A percentile compares a stretch with the other conserved stretches of the same genome.
phyloP scores from a whole-genome alignment of 1,140 invertebrate genomes.

The Cydia splendana region DNA sequence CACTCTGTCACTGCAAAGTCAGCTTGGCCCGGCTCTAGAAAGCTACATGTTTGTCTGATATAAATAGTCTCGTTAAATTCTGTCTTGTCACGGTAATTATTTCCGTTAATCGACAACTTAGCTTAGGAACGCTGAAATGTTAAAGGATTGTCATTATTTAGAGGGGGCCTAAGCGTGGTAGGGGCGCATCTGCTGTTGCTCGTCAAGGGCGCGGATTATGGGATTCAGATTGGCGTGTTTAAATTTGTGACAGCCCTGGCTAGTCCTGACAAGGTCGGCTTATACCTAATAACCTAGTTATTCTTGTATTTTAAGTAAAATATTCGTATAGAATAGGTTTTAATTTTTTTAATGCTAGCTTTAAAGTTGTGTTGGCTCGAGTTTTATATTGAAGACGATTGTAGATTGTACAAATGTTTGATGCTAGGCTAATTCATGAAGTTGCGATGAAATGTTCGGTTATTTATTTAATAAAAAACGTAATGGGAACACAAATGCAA shows the following conservation, averaged over 20 bases:
- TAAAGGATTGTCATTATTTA: constrained; percentile 32
- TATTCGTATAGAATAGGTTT: background rate
- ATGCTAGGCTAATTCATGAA: too few species aligned
- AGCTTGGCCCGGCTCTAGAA: background rate
- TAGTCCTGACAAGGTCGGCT: background rate
- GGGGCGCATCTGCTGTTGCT: constrained; percentile 14
- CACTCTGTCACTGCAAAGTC: too few species aligned
- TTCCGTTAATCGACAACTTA: constrained; percentile 9
- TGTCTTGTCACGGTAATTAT: background rate
- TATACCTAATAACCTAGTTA: background rate
- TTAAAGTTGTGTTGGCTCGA: background rate
- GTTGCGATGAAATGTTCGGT: too few species aligned
- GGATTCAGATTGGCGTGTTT: constrained; percentile 13
- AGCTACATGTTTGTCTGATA: background rate
- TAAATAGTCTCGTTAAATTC: background rate
- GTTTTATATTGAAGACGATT: too few species aligned
- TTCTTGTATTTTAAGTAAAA: background rate
- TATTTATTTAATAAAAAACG: background rate
- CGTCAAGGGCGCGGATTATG: constrained; percentile 22
- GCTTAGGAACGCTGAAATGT: constrained; percentile 24
- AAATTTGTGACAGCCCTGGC: constrained; percentile 30
- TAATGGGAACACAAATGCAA: background rate
- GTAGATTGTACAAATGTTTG: too few species aligned
- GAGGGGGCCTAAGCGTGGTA: constrained; percentile 9
- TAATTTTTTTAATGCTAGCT: background rate